Evolutionary conservation across 2,797 vertebrate genomes (phyloP), one percentile per base, ranked within the genome.

Genomic region (Lacerta agilis): DNA sequence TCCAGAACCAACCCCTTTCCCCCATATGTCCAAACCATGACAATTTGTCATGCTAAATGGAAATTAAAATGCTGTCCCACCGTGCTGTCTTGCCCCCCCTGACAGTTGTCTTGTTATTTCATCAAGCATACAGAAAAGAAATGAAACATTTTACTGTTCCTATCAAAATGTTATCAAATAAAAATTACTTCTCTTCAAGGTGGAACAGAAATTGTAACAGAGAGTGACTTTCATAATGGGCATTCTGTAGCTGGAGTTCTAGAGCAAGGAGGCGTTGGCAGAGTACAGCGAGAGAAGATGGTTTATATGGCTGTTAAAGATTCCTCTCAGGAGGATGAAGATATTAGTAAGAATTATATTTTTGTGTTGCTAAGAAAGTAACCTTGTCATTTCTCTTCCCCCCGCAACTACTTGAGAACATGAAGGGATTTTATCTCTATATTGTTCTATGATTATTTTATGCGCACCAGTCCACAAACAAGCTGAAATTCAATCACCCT

Each of bases 301-400:
- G 98, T 99, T 95, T 99, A 99, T 96, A 99, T 99, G 99, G 98
- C 99, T 79, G 98, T 99, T 86, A 99, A 99, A 96, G 98, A 99
- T 94, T 97, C 97, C 80, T 96, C 97, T 93, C 97, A 98, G 93
- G 98, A 97, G 94, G 98, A 99, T 94, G 98, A 98, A 94, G 98
- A 99, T 89, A 98, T 98, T 91, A 97, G 99, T 99, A 98, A 97
- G 98, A 96, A 94, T 89, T 80, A 88, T 89, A 92, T 86, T 85
- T 88, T 86, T n/a, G 29, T 89, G 27, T 86, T 38, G 64, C 67
- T 86, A 76, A 86, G 41, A 41, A 73, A 89, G 87, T 94, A 89
- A 83, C 29, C 0, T 66, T 89, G 88, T 75, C 88, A 75, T 94
- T 94, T 91, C 75, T 94, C 82, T 5, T 69, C 58, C 87, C 91